Percentiles rank a stretch among this genome's conserved stretches.
Conservation (phyloP, 2,797 vertebrate species). For the Huso huso region DNA sequence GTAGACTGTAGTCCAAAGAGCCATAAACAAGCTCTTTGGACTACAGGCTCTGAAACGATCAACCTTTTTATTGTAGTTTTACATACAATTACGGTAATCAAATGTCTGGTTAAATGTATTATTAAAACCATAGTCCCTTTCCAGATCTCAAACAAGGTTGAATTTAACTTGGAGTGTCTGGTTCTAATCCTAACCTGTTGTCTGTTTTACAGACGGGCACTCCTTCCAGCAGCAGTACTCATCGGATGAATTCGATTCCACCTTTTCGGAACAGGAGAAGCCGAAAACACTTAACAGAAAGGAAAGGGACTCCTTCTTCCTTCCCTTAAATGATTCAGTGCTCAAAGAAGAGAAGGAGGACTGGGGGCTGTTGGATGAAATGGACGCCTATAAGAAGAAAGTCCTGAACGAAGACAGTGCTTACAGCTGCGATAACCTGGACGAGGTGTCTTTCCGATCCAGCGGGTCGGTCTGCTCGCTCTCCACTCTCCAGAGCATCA, state of each 20-base stretch:
- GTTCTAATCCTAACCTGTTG: too few species aligned
- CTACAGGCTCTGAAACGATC: too few species aligned
- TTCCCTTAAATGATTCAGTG: slow-evolving; percentile 32
- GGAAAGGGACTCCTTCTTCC: slow-evolving; percentile 39
- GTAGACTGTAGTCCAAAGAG: too few species aligned
- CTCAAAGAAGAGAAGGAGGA: slow-evolving; percentile 37
- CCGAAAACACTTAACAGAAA: slow-evolving; percentile 24
- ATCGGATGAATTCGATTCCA: slow-evolving; percentile 54
- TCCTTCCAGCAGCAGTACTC: slow-evolving; percentile 45
- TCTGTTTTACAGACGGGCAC: slow-evolving; percentile 26
- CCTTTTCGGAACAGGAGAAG: slow-evolving; percentile 31
- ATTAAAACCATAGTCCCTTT: too few species aligned
- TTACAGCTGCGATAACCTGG: slow-evolving; percentile 48
- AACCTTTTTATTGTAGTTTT: too few species aligned
- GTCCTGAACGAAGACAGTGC: slow-evolving; percentile 21
- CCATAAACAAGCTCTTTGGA: too few species aligned
- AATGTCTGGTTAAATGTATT: too few species aligned
- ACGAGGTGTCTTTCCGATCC: slow-evolving; percentile 39
- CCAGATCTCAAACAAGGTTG: too few species aligned
- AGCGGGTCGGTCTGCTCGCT: slow-evolving; percentile 32
- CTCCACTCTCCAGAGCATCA: slow-evolving; percentile 27
- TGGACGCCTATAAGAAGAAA: slow-evolving; percentile 46
- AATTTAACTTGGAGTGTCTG: too few species aligned
- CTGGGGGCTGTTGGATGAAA: slow-evolving; percentile 50
- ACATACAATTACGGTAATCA: too few species aligned